phyloP scores from a whole-genome alignment of 1,140 invertebrate genomes.

The Drepana arcuata region DNA sequence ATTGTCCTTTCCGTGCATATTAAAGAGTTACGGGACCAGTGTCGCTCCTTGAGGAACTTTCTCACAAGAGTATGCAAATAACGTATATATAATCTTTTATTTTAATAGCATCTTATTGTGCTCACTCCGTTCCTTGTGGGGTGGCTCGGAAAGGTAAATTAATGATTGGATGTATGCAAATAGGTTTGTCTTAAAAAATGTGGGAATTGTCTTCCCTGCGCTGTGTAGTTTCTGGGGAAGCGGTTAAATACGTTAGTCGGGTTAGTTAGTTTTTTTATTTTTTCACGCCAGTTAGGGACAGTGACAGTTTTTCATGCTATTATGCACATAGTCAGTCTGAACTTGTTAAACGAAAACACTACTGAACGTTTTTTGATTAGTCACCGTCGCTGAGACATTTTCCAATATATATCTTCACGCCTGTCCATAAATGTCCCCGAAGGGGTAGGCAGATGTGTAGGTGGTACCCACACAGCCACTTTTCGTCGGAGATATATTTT shows the following conservation, averaged over 20 bases:
- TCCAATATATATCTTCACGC: no score
- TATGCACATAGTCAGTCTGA: no score
- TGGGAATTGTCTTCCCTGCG: conserved; percentile 40
- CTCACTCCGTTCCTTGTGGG: conserved; percentile 52
- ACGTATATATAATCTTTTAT: conserved; percentile 63
- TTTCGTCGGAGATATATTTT: no score
- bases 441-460: no score
- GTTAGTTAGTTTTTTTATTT: no score
- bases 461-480: no score
- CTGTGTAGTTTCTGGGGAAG: conserved; percentile 28
- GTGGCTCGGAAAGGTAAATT: conserved; percentile 48
- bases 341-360: no score
- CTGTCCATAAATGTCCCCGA: no score
- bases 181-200: conserved; percentile 37
- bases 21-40: conserved; percentile 31
- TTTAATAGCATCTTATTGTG: conserved; percentile 67
- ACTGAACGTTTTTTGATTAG: no score
- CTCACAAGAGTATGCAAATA: conserved; percentile 65
- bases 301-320: no score
- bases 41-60: conserved; percentile 44
- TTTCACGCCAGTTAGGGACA: no score
- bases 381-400: no score
- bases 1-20: conserved; percentile 52
- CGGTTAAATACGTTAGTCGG: conserved; percentile 6
- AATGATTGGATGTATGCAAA: conserved; percentile 64